Evolutionary conservation across 2,888 invertebrate species (phyloP), one percentile per base, ranked within the genome.

Genomic region (Eulithis testata): DNA sequence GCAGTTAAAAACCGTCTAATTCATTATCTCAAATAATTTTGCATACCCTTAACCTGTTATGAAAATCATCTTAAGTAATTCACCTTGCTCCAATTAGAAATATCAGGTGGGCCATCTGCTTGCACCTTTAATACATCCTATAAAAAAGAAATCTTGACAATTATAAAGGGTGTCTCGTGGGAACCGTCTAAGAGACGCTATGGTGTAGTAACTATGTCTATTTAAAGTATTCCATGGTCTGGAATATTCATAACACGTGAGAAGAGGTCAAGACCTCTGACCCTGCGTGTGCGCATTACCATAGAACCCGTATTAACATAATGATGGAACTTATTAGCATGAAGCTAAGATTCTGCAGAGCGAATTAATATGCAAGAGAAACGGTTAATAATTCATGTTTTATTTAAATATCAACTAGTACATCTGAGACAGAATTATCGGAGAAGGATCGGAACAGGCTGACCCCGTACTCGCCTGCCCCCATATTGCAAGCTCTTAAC

Each of bases 231-330:
- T 40, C 40, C 9, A 3, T 88, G 84, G 86, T 82, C 76, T 76
- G 78, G 66, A 60, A 67, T 63, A 67, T 63, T 67, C 60, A 60
- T 65, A 60, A 57, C 45, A 49, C 47, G 63, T 60, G 63, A 78
- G 77, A 78, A 79, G 76, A 84, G 89, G 87, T 90, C 89, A 85
- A 84, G 88, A 88, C 89, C 86, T 89, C 73, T 91, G 88, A 91
- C 91, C 91, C 88, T 79, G 83, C 84, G 87, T 85, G 86, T 85
- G 86, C 71, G 76, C 40, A 40, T 8, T 11, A 40, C 9, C 8
- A 40, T 11, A 40, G 40, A 40, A 4, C 6, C 6, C 40, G 3
- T 51, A 69, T 82, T 81, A 78, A 61, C 77, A 80, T 82, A 76
- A 77, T 78, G 76, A 80, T 70, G 65, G 59, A 79, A 69, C 58